Percentiles rank a stretch among this genome's conserved stretches.
Conservation (phyloP, 2,888 invertebrate species). For the Caenorhabditis japonica region DNA sequence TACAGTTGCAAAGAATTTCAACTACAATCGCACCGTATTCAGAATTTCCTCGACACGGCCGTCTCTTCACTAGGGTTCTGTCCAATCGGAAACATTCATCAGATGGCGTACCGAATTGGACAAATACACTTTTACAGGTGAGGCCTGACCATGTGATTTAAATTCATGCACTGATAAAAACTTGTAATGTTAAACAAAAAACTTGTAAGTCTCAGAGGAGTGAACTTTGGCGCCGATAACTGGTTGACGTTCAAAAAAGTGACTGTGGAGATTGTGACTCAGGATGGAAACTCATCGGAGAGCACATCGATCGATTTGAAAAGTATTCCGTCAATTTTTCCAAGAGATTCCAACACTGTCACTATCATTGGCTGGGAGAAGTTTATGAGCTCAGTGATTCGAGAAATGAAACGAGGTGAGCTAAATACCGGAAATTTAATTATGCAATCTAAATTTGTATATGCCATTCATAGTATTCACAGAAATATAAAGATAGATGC, state of each 20-base stretch:
- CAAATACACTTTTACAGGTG: constrained; percentile 60
- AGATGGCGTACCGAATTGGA: constrained; percentile 61
- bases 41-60: constrained; percentile 59
- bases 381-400: constrained; percentile 57
- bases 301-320: constrained; percentile 31
- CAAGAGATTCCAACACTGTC: constrained; percentile 22
- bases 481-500: too few relatives aligned
- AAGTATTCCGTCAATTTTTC: constrained; percentile 33
- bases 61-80: constrained; percentile 57
- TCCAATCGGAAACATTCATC: constrained; percentile 47
- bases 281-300: constrained; percentile 25
- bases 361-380: constrained; percentile 57
- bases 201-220: constrained; percentile 46
- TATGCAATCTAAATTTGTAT: too few relatives aligned
- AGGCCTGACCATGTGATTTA: background rate
- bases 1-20: constrained; percentile 47
- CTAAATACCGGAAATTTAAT: background rate
- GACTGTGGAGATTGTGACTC: constrained; percentile 53
- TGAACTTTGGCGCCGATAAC: constrained; percentile 63
- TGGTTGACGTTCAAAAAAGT: constrained; percentile 63
- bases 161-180: background rate
- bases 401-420: constrained; percentile 60
- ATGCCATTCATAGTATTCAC: background rate
- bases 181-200: background rate
- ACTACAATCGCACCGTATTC: constrained; percentile 57